phyloP scores from a whole-genome alignment of 2,797 vertebrate genomes.

The Hippoglossus hippoglossus region DNA sequence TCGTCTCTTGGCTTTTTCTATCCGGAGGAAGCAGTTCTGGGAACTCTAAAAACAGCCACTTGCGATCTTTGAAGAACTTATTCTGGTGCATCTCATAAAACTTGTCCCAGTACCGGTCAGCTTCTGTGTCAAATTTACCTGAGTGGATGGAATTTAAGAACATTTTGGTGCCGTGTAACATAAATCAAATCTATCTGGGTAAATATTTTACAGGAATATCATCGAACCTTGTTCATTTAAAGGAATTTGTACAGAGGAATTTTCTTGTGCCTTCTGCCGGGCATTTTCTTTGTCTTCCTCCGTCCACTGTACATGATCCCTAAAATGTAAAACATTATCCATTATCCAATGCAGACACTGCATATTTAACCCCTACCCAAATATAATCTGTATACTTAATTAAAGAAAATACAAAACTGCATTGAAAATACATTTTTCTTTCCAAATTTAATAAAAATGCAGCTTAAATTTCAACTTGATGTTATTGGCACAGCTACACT shows the following conservation, averaged over 20 bases:
- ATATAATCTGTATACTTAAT: not conserved
- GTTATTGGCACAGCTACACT: not conserved
- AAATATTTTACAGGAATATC: not conserved
- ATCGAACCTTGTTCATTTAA: conserved; percentile 86
- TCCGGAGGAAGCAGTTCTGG: conserved; percentile 90
- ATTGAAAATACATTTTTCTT: not conserved
- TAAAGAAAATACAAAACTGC: not conserved
- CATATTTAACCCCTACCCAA: not conserved
- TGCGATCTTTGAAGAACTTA: conserved; percentile 96
- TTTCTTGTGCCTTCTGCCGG: conserved; percentile 85
- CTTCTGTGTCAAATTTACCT: conserved; percentile 90
- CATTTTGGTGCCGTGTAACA: conserved; percentile 1
- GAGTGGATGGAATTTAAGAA: conserved; percentile 19
- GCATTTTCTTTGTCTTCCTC: conserved; percentile 87
- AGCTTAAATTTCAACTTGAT: not conserved
- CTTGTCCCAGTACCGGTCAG: conserved; percentile 89
- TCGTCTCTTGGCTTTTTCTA: conserved; percentile 27
- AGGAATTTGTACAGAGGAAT: conserved; percentile 85
- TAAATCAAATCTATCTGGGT: not conserved
- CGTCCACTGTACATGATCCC: conserved; percentile 96
- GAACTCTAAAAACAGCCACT: conserved; percentile 90
- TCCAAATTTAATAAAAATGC: conserved; percentile 3
- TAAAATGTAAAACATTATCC: conserved; percentile 57
- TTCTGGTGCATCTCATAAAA: conserved; percentile 92
- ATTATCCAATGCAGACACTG: too few relatives aligned